Evolutionary conservation across 2,888 invertebrate species (phyloP), one percentile per base, ranked within the genome.

Genomic region (Meta bourneti): DNA sequence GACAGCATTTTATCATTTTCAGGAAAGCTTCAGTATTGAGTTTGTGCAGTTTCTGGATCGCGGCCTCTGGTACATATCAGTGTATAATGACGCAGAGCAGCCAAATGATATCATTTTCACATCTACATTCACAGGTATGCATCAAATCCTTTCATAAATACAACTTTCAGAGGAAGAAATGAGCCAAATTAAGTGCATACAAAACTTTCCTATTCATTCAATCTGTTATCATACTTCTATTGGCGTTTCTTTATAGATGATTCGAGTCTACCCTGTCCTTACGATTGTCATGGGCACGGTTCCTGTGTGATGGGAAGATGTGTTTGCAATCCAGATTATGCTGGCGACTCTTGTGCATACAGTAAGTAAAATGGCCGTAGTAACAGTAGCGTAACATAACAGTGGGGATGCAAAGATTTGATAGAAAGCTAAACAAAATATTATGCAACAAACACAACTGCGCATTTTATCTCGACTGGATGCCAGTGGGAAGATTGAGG

Each of bases 261-360:
- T 71, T 97, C 98, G 94, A 98, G 98, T 93, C 97, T 98, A 93
- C 93, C 93, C 34, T 98, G 98, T 95, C 98, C 97, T 70, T 98
- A 98, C 95, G 98, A 98, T 95, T 98, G 98, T 95, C 98, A 97
- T 90, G 98, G 98, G 51, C 97, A 98, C 93, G 98, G 98, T 79
- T 97, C 98, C 80, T 98, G 98, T 95, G 98, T 98, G 95, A 96
- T 98, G 94, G 98, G 98, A 92, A 98, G 98, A 95, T 98, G 98
- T 95, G 98, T 98, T 95, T 98, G 98, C 95, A 94, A 94, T 86
- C 92, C 94, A 5, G 94, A 94, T 61, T 94, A 93, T 89, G 93
- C 93, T 61, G 94, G 94, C 9, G 94, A 94, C 69, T 93, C 94
- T 69, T 94, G 94, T 85, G 94, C 94, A 69, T 93, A 94, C 86